Evolutionary conservation across 2,888 invertebrate species (phyloP).

Genomic region (Ypsolopha sequella): DNA sequence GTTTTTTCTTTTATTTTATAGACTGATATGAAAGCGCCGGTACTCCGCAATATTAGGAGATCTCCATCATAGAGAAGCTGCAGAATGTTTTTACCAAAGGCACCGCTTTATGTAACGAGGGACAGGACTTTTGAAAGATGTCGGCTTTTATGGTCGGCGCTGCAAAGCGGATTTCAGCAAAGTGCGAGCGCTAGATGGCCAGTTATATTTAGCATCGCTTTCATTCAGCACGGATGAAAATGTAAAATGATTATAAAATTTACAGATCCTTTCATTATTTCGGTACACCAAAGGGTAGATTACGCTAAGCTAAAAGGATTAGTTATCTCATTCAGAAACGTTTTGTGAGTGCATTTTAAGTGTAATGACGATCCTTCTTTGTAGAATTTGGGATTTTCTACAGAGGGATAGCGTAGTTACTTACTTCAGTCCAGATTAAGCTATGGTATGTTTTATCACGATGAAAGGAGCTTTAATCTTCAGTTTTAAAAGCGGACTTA

Average conservation of each 20-base stretch:
- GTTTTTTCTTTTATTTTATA: conserved; percentile 20
- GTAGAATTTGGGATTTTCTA: too few species aligned
- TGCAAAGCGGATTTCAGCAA: conserved; percentile 19
- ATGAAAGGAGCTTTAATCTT: too few species aligned
- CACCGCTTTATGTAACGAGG: conserved; percentile 20
- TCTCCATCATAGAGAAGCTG: conserved; percentile 21
- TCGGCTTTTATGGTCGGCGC: conserved; percentile 18
- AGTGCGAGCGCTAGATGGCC: conserved; percentile 14
- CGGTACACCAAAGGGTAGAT: neutral
- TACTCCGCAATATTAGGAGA: conserved; percentile 26
- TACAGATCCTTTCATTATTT: neutral
- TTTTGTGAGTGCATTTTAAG: too few species aligned
- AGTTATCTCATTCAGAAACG: too few species aligned
- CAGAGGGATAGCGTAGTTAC: too few species aligned
- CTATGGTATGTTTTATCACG: too few species aligned
- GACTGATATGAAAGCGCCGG: conserved; percentile 22
- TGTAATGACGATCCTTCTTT: too few species aligned
- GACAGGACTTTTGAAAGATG: conserved; percentile 25
- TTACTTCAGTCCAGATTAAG: too few species aligned
- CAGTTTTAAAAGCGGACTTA: too few species aligned
- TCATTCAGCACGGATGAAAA: neutral
- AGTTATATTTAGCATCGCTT: neutral
- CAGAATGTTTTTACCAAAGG: conserved; percentile 20
- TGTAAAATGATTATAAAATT: neutral
- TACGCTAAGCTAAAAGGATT: neutral